Conservation (phyloP, 2,797 vertebrate species). For the Orientallactaga sibirica region DNA sequence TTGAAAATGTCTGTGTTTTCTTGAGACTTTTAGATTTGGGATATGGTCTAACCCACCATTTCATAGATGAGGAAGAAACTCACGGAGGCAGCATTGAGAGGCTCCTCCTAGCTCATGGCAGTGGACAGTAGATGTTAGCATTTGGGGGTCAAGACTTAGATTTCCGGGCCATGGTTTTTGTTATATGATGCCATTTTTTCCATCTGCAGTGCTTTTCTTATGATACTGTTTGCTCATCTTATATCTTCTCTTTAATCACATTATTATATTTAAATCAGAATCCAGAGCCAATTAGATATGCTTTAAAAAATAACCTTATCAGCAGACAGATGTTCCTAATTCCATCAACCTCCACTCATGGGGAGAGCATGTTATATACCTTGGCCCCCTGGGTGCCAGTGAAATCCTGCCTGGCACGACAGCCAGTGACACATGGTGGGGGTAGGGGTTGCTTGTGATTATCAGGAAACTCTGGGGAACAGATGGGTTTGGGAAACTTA, state of each 20-base stretch:
- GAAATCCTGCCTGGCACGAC: neutral
- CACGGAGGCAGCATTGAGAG: neutral
- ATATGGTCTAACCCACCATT: neutral
- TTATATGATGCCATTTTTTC: neutral
- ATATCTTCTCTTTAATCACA: neutral
- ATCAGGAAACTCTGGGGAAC: constrained; percentile 39
- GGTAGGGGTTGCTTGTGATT: constrained; percentile 65
- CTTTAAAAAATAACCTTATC: neutral
- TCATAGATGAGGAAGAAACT: neutral
- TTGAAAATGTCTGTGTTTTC: neutral
- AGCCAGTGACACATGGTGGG: neutral
- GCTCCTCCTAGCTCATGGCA: neutral
- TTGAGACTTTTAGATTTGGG: constrained; percentile 39
- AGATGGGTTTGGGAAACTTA: constrained; percentile 69
- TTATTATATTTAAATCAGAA: constrained; percentile 33
- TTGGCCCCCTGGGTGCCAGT: accelerated
- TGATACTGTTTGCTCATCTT: neutral
- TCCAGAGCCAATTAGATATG: constrained; percentile 20
- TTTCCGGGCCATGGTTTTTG: no score
- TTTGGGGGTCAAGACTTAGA: neutral
- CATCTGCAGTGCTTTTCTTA: neutral
- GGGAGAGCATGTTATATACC: neutral
- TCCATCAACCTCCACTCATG: neutral
- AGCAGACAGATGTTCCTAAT: neutral
- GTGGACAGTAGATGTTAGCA: neutral